These are phyloP conservation scores for Trissolcus brochymenae DNA, from an alignment of 2,888 invertebrate genomes.

Conservation along the genomic window DNA sequence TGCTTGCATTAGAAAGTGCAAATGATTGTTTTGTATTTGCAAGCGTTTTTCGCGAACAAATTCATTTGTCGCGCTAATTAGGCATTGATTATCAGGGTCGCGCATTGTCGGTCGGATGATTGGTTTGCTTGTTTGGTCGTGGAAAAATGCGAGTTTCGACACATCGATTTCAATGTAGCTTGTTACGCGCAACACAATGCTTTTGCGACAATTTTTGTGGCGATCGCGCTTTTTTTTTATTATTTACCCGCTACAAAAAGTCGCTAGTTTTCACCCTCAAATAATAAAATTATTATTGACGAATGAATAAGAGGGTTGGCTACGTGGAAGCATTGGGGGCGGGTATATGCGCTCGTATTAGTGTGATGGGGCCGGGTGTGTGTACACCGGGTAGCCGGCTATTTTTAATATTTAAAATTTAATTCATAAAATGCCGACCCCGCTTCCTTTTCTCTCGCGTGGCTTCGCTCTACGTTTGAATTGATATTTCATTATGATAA, in stretches of 20 bases:
- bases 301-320: constrained; percentile 73
- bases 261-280: constrained; percentile 74
- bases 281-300: constrained; percentile 76
- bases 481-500: constrained; percentile 50
- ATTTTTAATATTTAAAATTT: constrained; percentile 77
- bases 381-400: constrained; percentile 62
- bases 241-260: constrained; percentile 41
- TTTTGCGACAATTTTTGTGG: constrained; percentile 25
- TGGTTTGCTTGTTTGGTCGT: constrained; percentile 44
- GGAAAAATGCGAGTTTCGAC: constrained; percentile 26
- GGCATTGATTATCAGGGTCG: constrained; percentile 45
- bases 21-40: constrained; percentile 3
- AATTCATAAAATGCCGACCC: constrained; percentile 75
- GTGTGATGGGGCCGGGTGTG: constrained; percentile 28
- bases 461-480: constrained; percentile 22
- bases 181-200: constrained; percentile 31
- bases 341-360: constrained; percentile 30
- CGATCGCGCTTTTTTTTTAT: background rate
- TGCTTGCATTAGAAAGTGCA: background rate
- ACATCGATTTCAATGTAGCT: constrained; percentile 42
- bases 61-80: constrained; percentile 34
- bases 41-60: constrained; percentile 12
- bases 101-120: constrained; percentile 33
- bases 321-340: constrained; percentile 54
- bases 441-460: constrained; percentile 21